Percentiles rank a stretch among this genome's conserved stretches.
Conservation (phyloP, 2,797 vertebrate species). For the Pempheris klunzingeri region DNA sequence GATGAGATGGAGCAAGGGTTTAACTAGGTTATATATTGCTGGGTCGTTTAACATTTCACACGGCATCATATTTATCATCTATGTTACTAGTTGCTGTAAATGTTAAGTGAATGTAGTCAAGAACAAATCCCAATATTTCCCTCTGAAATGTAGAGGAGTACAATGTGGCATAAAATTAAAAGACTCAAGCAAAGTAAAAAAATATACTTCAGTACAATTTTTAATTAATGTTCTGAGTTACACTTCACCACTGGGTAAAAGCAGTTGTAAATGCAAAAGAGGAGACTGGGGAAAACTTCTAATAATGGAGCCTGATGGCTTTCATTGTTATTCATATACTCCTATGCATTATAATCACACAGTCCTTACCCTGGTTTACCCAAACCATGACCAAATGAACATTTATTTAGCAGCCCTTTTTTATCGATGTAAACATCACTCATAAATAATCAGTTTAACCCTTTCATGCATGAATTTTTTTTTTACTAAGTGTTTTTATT, state of each 20-base stretch:
- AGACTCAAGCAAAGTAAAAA: background rate
- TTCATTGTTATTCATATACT: conserved; percentile 25
- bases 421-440: conserved; percentile 33
- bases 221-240: conserved; percentile 1
- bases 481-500: no score
- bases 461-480: no score
- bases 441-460: conserved; percentile 21
- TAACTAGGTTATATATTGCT: background rate
- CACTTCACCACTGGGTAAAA: conserved; percentile 6
- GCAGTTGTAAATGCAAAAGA: conserved; percentile 8
- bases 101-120: background rate
- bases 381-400: conserved; percentile 29
- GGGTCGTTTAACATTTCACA: background rate
- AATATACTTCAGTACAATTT: background rate
- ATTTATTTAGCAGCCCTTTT: conserved; percentile 41
- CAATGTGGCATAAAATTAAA: background rate
- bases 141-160: background rate
- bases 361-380: conserved; percentile 27
- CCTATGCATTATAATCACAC: conserved; percentile 20
- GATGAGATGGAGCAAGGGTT: background rate
- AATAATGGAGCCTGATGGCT: conserved; percentile 25
- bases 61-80: background rate
- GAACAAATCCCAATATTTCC: background rate
- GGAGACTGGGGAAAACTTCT: conserved; percentile 19
- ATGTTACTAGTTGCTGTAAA: background rate